These are phyloP conservation scores for Pelvicachromis taeniatus DNA, from an alignment of 2,113 vertebrate species.

Conservation along the genomic window DNA sequence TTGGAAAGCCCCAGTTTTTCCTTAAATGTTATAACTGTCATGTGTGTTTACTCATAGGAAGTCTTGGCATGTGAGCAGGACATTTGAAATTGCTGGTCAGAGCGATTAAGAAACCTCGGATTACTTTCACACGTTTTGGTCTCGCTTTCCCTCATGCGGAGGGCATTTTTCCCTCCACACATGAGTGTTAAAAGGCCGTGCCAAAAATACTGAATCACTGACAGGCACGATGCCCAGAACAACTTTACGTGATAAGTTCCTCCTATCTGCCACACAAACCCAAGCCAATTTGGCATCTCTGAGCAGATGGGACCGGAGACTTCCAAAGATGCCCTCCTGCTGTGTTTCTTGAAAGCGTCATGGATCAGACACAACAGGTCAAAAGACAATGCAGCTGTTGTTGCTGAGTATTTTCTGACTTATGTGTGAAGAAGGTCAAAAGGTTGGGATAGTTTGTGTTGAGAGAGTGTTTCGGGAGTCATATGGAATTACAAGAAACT, in stretches of 20 bases:
- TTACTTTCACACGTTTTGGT: constrained; percentile 51
- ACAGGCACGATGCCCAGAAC: constrained; percentile 45
- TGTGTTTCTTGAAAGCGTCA: constrained; percentile 44
- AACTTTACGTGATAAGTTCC: constrained; percentile 51
- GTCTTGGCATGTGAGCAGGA: constrained; percentile 14
- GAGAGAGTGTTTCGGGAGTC: neutral
- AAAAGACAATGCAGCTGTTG: constrained; percentile 17
- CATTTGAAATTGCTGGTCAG: constrained; percentile 26
- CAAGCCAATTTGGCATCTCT: constrained; percentile 12
- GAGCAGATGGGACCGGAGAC: constrained; percentile 54
- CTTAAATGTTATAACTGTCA: constrained; percentile 31
- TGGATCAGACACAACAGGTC: constrained; percentile 61
- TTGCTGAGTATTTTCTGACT: neutral
- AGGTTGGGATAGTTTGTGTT: neutral
- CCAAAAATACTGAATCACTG: constrained; percentile 54
- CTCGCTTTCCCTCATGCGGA: constrained; percentile 26
- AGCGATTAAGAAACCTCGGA: constrained; percentile 32
- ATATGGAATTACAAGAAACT: constrained; percentile 16
- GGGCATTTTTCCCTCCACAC: constrained; percentile 1
- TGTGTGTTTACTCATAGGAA: constrained; percentile 36
- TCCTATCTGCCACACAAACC: constrained; percentile 13
- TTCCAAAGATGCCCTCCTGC: constrained; percentile 19
- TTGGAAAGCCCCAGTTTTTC: constrained; percentile 40
- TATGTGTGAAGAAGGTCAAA: constrained; percentile 4
- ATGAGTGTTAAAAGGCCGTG: constrained; percentile 20